A percentile compares a stretch with the other conserved stretches of the same genome.
phyloP scores from a whole-genome alignment of 2,888 invertebrate genomes.

The Euzetes globulus region DNA sequence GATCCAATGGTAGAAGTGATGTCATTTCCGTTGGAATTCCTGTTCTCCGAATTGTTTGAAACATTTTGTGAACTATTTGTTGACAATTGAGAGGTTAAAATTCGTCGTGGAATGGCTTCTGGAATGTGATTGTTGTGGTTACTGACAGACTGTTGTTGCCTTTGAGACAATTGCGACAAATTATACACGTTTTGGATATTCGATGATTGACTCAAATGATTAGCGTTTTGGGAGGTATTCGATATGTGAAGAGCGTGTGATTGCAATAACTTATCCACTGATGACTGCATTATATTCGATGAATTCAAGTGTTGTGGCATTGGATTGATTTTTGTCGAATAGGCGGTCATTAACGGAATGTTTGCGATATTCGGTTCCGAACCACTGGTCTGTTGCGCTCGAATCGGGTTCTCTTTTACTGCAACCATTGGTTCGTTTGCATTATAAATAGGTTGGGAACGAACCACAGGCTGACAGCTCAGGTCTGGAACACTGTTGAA shows the following conservation, averaged over 20 bases:
- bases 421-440: neutral
- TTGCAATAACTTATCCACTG: slow-evolving; percentile 2
- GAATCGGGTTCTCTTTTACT: neutral
- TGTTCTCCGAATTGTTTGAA: neutral
- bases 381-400: neutral
- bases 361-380: slow-evolving; percentile 17
- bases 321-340: slow-evolving; percentile 10
- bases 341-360: slow-evolving; percentile 4
- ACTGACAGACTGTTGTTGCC: neutral
- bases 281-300: slow-evolving; percentile 1
- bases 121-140: slow-evolving; percentile 8
- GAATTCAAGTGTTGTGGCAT: neutral
- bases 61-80: neutral
- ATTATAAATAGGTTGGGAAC: neutral
- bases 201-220: neutral
- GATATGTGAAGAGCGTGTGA: neutral
- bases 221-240: neutral
- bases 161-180: slow-evolving; percentile 9
- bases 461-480: neutral
- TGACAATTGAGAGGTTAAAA: neutral
- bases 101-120: neutral
- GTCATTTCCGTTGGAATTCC: slow-evolving; percentile 8
- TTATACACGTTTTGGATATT: slow-evolving; percentile 14
- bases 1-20: slow-evolving; percentile 19
- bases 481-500: slow-evolving; percentile 20